A percentile compares a stretch with the other conserved stretches of the same genome.
Evolutionary conservation across 30 jellyfish, hydroid and myxozoan genomes (phyloP).

Genomic region (Hydractinia symbiolongicarpus): DNA sequence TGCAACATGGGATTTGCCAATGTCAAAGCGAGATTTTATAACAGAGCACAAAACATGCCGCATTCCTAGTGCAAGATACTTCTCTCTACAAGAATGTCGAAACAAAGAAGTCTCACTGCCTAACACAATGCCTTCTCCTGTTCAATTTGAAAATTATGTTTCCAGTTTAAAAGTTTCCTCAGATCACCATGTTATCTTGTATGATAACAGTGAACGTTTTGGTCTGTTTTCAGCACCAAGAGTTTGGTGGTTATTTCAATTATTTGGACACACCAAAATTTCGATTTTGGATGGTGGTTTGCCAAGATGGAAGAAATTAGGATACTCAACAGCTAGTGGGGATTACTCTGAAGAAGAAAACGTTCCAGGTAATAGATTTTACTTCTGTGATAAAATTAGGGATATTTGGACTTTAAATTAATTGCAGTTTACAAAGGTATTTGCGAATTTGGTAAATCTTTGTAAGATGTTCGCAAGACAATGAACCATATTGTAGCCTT

Average conservation of each 20-base stretch:
- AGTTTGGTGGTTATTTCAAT: slow-evolving; percentile 85
- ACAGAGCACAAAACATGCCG: slow-evolving; percentile 49
- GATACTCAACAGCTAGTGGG: slow-evolving; percentile 41
- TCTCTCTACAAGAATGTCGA: slow-evolving; percentile 64
- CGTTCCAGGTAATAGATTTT: slow-evolving; percentile 28
- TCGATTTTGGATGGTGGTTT: slow-evolving; percentile 89
- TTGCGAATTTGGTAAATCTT: no score
- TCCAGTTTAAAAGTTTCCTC: slow-evolving; percentile 41
- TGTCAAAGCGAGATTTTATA: slow-evolving; percentile 24
- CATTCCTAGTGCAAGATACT: slow-evolving; percentile 52
- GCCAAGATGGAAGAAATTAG: slow-evolving; percentile 57
- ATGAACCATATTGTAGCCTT: no score
- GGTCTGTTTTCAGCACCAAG: slow-evolving; percentile 85
- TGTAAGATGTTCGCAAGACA: no score
- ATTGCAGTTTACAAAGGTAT: no score
- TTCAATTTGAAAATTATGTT: slow-evolving; percentile 46
- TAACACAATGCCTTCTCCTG: slow-evolving; percentile 65
- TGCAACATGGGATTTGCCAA: slow-evolving; percentile 75
- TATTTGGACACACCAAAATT: slow-evolving; percentile 68
- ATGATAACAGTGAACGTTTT: slow-evolving; percentile 54
- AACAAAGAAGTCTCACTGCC: slow-evolving; percentile 51
- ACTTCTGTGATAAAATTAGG: no score
- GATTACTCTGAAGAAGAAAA: slow-evolving; percentile 24
- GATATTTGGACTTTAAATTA: no score
- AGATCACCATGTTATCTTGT: slow-evolving; percentile 67